Evolutionary conservation across 2,797 vertebrate genomes (phyloP).

Genomic region (Falco rusticolus): DNA sequence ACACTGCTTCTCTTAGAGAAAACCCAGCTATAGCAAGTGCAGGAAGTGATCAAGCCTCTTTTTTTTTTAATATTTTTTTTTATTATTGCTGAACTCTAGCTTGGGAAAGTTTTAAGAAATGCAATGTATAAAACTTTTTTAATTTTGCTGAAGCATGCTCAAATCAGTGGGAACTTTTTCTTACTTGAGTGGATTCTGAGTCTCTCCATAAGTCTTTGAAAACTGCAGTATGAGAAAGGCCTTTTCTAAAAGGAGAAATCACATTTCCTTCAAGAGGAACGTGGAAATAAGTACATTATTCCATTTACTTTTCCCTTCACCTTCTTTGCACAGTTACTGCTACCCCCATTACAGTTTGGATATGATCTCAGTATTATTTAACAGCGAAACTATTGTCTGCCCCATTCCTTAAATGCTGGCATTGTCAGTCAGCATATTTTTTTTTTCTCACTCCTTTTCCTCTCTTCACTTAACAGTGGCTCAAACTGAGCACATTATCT

Average conservation of each 20-base stretch:
- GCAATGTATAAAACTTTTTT: background rate
- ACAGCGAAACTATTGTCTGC: background rate
- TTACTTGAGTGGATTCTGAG: background rate
- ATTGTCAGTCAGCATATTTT: background rate
- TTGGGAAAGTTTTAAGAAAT: background rate
- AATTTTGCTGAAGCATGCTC: background rate
- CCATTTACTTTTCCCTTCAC: background rate
- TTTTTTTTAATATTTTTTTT: background rate
- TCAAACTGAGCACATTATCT: background rate
- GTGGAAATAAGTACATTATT: background rate
- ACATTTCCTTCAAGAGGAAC: background rate
- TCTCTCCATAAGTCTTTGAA: background rate
- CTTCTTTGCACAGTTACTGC: background rate
- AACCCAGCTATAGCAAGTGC: background rate
- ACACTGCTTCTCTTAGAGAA: background rate
- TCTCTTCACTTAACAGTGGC: background rate
- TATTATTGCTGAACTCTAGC: background rate
- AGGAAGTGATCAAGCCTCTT: background rate
- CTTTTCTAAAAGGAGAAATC: slow-evolving; percentile 1
- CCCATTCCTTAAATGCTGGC: background rate
- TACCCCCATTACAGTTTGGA: background rate
- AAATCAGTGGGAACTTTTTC: background rate
- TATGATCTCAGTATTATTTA: background rate
- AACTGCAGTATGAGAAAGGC: background rate
- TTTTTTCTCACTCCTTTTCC: background rate